A percentile compares a stretch with the other conserved stretches of the same genome.
phyloP scores from a whole-genome alignment of 1,140 invertebrate genomes.

The Sweltsa coloradensis region DNA sequence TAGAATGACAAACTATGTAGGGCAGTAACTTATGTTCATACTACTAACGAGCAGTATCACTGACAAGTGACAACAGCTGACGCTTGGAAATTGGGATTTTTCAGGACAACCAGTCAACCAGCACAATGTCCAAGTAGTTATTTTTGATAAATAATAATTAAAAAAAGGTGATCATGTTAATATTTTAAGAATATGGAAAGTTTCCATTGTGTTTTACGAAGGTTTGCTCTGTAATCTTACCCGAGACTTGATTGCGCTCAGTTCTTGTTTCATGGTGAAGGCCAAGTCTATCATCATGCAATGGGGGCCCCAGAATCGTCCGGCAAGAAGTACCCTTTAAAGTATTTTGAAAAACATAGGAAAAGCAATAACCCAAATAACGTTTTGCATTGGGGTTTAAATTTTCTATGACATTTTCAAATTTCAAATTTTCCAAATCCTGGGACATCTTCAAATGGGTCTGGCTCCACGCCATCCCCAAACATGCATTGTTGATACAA shows the following conservation, averaged over 20 bases:
- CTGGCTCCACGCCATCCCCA: conserved; percentile 67
- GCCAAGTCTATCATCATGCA: conserved; percentile 85
- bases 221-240: conserved; percentile 31
- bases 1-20: too few species aligned
- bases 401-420: conserved; percentile 78
- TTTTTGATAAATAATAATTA: too few species aligned
- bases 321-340: conserved; percentile 76
- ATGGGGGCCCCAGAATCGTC: conserved; percentile 97
- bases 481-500: conserved; percentile 46
- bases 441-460: conserved; percentile 64
- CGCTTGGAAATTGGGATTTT: too few species aligned
- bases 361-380: conserved; percentile 77
- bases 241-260: conserved; percentile 35
- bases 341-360: conserved; percentile 93
- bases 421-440: conserved; percentile 53
- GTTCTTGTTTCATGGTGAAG: conserved; percentile 47
- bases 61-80: too few species aligned
- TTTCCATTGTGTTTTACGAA: too few species aligned
- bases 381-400: conserved; percentile 68
- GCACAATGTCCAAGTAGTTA: too few species aligned
- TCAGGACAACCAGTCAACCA: too few species aligned
- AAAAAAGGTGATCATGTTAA: too few species aligned
- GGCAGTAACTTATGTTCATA: too few species aligned
- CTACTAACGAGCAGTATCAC: too few species aligned
- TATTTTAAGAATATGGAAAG: too few species aligned